Base-by-base conservation (phyloP, 2,888 invertebrate genomes). In the Meganola albula region DNA sequence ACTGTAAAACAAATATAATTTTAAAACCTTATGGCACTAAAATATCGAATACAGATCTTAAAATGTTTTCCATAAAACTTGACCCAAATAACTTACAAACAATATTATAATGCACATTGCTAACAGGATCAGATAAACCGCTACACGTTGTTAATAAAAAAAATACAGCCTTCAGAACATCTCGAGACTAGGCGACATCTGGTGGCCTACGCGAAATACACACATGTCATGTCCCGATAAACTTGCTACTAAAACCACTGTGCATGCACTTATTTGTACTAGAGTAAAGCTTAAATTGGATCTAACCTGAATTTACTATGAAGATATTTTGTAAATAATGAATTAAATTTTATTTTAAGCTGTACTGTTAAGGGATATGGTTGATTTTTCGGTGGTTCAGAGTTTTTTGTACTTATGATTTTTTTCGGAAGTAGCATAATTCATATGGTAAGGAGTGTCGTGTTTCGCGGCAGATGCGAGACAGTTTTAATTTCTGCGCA, bases 381-480 rank as follows among this genome's bases (percentile, higher is more conserved):
- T 27, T 54, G 48, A 54, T 58, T 60, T 44, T 47, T 37, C 43
- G 51, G 59, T 65, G 13, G 34, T 26, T 30, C 44, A 46, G 10
- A 5, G 12, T 27, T 48, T 47, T 44, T 46, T 38, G 10, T 31
- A 24, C n/a, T n/a, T n/a, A n/a, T 31, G 26, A 36, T 39, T 68
- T 74, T 77, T 82, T 80, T 72, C 63, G 71, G 74, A 76, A 76
- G 69, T 73, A 63, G 64, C 58, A 70, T 75, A 72, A 74, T 74
- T 80, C 76, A 76, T 75, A 75, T 70, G 74, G 69, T 63, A 74
- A 75, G 76, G 67, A 73, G 72, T 74, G 72, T 84, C 83, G 75
- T 73, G 84, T 84, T 79, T 74, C 84, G 63, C 60, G 59, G 71
- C 84, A 84, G 83, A 83, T 84, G 84, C 65, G 58, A 43, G 48